Evolutionary conservation across 2,113 vertebrate genomes (phyloP).

Genomic region (Vulpes lagopus): DNA sequence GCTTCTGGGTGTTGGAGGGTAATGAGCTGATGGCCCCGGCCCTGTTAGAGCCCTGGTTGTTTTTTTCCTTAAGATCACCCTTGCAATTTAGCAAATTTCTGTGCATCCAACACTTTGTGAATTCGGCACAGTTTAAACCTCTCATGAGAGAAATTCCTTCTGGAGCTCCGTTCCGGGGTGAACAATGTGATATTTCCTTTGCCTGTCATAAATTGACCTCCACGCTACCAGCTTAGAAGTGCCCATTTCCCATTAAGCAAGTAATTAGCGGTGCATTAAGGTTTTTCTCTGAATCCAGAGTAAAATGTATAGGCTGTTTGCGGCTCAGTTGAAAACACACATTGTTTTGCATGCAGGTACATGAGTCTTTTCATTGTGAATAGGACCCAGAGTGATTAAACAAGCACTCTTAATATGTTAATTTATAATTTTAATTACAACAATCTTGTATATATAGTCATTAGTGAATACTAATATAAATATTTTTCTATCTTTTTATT

Average conservation of each 20-base stretch:
- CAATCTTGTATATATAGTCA: conserved; percentile 90
- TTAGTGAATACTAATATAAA: conserved; percentile 92
- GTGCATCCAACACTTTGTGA: conserved; percentile 65
- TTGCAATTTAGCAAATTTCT: conserved; percentile 79
- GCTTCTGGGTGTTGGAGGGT: conserved; percentile 64
- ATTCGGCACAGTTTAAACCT: background rate
- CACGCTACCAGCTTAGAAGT: conserved; percentile 73
- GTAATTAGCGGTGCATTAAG: conserved; percentile 78
- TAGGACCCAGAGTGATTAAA: conserved; percentile 90
- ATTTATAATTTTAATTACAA: conserved; percentile 93
- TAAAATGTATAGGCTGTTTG: conserved; percentile 77
- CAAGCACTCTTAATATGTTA: conserved; percentile 91
- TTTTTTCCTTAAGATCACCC: conserved; percentile 72
- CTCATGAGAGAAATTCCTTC: conserved; percentile 71
- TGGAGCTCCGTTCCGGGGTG: conserved; percentile 45
- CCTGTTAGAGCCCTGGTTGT: conserved; percentile 58
- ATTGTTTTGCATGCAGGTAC: conserved; percentile 88
- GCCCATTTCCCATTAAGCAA: conserved; percentile 70
- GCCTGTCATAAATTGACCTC: conserved; percentile 76
- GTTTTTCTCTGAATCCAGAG: conserved; percentile 77
- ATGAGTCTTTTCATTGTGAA: conserved; percentile 86
- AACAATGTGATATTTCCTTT: conserved; percentile 68
- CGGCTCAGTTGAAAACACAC: conserved; percentile 81
- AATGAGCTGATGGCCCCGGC: conserved; percentile 53
- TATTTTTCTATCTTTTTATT: conserved; percentile 92